Evolutionary conservation across 2,888 invertebrate species (phyloP), one percentile per base, ranked within the genome.

Genomic region (Dermolepida albohirtum): DNA sequence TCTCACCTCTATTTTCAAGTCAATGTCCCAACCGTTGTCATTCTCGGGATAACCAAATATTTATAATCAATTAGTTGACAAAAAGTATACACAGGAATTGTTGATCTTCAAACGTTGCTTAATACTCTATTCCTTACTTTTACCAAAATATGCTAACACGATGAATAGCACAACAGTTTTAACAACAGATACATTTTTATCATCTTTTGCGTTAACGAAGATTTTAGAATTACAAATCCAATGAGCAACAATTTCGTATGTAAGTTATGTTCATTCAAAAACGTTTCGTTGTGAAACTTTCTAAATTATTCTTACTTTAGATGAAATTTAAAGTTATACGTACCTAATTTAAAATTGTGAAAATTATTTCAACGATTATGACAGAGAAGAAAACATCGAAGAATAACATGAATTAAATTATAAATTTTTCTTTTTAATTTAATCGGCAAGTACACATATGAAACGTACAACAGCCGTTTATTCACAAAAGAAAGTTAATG

Each of bases 401-500:
- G 6, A 34, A 34, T 34, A 34, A 5, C 1, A 34, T 7, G 39
- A 54, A 11, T 34, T 5, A 34, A 39, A 34, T 62, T 49, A 27
- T 27, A 62, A 47, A 44, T 62, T 34, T 34, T 34, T 6, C 1
- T 22, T 22, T 22, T 10, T 1, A 34, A 34, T 34, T 34, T 34
- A 34, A 6, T 10, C 55, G 6, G 41, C 41, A 22, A 41, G 55
- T 16, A 17, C 22, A 22, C 22, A 22, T 17, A 34, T 2, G 12
- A 11, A 17, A 39, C 40, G 10, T 16, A 49, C 51, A 64, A 64
- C 51, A 41, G 43, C 41, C 10, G 50, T 51, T 64, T 59, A 67
- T 67, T 67, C 66, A 74, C 74, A 78, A 78, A 79, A 78, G 79
- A 79, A 79, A 79, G 79, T 78, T 74, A 74, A 73, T 71, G 71